A percentile compares a stretch with the other conserved stretches of the same genome.
phyloP scores from a whole-genome alignment of 2,888 invertebrate genomes.

The Agonum fuliginosum region DNA sequence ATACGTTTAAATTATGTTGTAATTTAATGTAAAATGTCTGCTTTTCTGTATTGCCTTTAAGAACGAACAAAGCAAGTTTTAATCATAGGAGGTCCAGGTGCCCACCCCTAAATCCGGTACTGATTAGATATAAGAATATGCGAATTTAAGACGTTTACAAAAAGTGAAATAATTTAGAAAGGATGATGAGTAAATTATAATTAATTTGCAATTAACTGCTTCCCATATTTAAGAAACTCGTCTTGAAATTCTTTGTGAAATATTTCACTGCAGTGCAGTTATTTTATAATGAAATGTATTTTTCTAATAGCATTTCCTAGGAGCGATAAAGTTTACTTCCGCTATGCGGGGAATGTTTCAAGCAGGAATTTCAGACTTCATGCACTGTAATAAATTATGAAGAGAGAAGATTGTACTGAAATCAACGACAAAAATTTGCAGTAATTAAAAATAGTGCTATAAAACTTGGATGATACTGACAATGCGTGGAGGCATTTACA shows the following conservation, averaged over 20 bases:
- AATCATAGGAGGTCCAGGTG: too few relatives aligned
- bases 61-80: too few relatives aligned
- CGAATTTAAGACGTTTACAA: too few relatives aligned
- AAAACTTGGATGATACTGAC: background rate
- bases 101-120: too few relatives aligned
- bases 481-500: background rate
- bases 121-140: too few relatives aligned
- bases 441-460: background rate
- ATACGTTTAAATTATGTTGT: too few relatives aligned
- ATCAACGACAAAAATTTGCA: constrained; percentile 24
- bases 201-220: constrained; percentile 15
- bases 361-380: constrained; percentile 37
- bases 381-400: constrained; percentile 31
- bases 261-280: constrained; percentile 28
- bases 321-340: constrained; percentile 30
- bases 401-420: constrained; percentile 15
- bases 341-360: constrained; percentile 30
- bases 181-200: too few relatives aligned
- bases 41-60: too few relatives aligned
- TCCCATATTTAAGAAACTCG: background rate
- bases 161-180: too few relatives aligned
- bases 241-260: constrained; percentile 24
- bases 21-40: too few relatives aligned
- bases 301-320: constrained; percentile 29
- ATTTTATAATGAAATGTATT: constrained; percentile 46